phyloP scores from a whole-genome alignment of 2,113 vertebrate genomes.

The Chaetodon trifascialis region DNA sequence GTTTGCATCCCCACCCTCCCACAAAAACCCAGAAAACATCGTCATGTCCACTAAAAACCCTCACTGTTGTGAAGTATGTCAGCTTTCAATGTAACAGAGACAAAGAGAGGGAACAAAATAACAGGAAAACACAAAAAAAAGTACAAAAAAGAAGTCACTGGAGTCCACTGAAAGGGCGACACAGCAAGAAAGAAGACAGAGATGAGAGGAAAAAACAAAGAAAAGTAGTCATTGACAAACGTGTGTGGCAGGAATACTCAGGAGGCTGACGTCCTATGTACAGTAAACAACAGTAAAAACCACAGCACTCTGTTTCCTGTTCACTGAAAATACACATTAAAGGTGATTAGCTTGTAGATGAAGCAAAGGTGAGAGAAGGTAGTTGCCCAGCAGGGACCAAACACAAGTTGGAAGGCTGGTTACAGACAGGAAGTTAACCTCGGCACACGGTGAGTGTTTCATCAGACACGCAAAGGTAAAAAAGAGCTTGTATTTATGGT shows the following conservation, averaged over 20 bases:
- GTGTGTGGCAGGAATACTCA: slow-evolving; percentile 66
- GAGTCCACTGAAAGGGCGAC: slow-evolving; percentile 62
- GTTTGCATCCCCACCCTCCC: slow-evolving; percentile 66
- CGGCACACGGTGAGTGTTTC: background rate
- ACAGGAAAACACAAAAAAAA: slow-evolving; percentile 39
- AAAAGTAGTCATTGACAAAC: slow-evolving; percentile 64
- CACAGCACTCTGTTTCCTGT: slow-evolving; percentile 47
- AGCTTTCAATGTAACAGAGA: slow-evolving; percentile 75
- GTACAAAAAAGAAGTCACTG: slow-evolving; percentile 62
- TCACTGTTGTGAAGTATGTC: slow-evolving; percentile 69
- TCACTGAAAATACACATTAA: slow-evolving; percentile 24
- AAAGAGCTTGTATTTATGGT: too few relatives aligned
- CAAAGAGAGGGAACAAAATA: slow-evolving; percentile 52
- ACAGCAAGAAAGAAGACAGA: background rate
- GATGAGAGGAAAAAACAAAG: slow-evolving; percentile 62
- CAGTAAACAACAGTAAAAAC: slow-evolving; percentile 71
- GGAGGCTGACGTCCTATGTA: slow-evolving; percentile 50
- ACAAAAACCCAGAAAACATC: slow-evolving; percentile 58
- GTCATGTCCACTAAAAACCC: slow-evolving; percentile 58
- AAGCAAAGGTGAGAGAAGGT: slow-evolving; percentile 82
- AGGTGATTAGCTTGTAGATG: slow-evolving; percentile 14
- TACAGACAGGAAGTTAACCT: background rate
- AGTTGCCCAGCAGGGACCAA: slow-evolving; percentile 81
- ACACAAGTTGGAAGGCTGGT: slow-evolving; percentile 64
- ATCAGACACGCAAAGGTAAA: background rate